phyloP scores from a whole-genome alignment of 2,888 invertebrate species.

The Rotaria magnacalcarata region DNA sequence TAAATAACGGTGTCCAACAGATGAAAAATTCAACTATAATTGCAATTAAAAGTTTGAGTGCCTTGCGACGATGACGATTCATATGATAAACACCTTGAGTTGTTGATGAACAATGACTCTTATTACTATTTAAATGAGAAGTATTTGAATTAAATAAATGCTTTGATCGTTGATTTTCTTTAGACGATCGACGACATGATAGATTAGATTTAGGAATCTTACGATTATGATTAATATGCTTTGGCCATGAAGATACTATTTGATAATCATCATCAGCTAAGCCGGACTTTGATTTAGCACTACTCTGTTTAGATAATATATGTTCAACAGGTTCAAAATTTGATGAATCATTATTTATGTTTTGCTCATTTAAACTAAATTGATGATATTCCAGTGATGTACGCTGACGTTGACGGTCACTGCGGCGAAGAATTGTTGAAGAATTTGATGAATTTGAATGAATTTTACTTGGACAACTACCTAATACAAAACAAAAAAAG shows the following conservation, averaged over 20 bases:
- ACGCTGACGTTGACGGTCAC: not conserved
- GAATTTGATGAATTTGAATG: slow-evolving; percentile 1
- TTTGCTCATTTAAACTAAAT: not conserved
- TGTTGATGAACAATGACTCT: not conserved
- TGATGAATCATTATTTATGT: not conserved
- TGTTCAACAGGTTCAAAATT: not conserved
- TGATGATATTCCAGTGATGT: not conserved
- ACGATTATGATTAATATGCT: not conserved
- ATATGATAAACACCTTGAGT: not conserved
- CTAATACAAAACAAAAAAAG: not conserved
- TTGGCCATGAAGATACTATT: not conserved
- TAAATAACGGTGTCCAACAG: slow-evolving; percentile 34
- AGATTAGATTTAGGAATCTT: not conserved
- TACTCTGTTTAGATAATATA: not conserved
- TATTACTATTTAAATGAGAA: not conserved
- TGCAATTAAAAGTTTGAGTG: slow-evolving; percentile 4
- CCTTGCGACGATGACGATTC: slow-evolving; percentile 20
- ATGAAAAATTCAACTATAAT: slow-evolving; percentile 16
- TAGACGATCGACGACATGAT: not conserved
- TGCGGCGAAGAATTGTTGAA: not conserved
- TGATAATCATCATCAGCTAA: not conserved
- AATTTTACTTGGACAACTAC: not conserved
- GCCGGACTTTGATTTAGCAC: not conserved
- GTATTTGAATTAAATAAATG: not conserved
- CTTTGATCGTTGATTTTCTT: not conserved